Base-by-base conservation (phyloP, 2,888 invertebrate genomes). In the Galerucella pusilla region DNA sequence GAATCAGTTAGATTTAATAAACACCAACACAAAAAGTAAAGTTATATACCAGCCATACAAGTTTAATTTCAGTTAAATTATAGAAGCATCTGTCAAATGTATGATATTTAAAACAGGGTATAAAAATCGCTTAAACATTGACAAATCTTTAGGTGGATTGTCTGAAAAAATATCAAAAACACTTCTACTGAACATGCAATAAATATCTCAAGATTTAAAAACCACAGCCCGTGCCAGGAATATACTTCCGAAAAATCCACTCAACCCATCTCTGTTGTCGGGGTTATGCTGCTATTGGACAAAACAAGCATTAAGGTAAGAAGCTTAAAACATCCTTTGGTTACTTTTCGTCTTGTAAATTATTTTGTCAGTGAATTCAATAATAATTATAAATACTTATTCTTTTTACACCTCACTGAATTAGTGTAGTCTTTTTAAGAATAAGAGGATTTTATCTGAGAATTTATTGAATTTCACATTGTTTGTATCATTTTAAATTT, bases 221-320 rank as follows among this genome's bases (percentile, higher is more conserved):
- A 7, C 2, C 9, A 20, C 20, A 6, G 52, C 16, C 20, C 10
- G 10, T 57, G 20, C 16, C 57, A 57, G 6, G 16, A 57, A 57
- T 10, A 2, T 9, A 16, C 6, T 9, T 9, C 2, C 7, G 16
- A 57, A 7, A 16, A 20, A 16, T 57, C n/a, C n/a, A 20, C 57
- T 20, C 5, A 16, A 57, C 16, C n/a, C 57, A 20, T 9, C 20
- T 57, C 20, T 20, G 54, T 54, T 54, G 54, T 54, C 46, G 2
- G 12, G 12, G 46, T 12, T 49, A 49, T 35, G 46, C 12, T 12
- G 12, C 12, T n/a, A 16, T 10, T 10, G 57, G 16, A 20, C 63
- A 12, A 70, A 64, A 68, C 71, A 63, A 71, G 77, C 45, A 75
- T 77, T 77, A 77, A 71, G 46, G 61, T 77, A 77, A 77, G 77